Conservation (phyloP, 2,113 vertebrate genomes). For the Thalassoma bifasciatum region DNA sequence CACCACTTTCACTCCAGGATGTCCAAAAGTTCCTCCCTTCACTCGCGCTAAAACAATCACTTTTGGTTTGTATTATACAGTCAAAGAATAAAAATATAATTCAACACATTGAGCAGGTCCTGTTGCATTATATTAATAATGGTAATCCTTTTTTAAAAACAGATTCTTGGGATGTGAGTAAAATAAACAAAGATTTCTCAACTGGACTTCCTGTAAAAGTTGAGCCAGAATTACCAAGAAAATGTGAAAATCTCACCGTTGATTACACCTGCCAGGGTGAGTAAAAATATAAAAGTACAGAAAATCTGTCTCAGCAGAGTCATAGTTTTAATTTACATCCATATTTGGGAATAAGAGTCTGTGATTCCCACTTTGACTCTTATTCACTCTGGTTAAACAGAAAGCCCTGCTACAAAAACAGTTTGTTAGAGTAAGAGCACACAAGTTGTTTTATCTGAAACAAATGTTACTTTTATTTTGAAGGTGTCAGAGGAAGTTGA, state of each 20-base stretch:
- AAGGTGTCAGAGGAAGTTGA: background rate
- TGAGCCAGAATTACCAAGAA: fast-evolving
- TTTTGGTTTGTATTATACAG: conserved; percentile 50
- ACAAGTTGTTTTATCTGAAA: too few relatives aligned
- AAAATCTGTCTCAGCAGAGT: background rate
- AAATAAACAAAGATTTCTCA: fast-evolving
- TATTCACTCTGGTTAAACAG: too few relatives aligned
- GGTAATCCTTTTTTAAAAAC: background rate
- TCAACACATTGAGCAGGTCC: background rate
- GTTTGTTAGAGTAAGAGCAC: too few relatives aligned
- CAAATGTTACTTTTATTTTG: too few relatives aligned
- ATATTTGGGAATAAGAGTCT: too few relatives aligned
- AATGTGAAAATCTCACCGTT: conserved; percentile 1
- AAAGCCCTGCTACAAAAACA: too few relatives aligned
- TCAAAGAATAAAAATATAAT: background rate
- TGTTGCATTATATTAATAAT: background rate
- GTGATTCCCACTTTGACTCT: too few relatives aligned
- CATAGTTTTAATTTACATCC: background rate
- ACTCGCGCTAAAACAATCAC: fast-evolving
- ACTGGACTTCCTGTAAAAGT: conserved; percentile 17
- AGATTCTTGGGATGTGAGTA: background rate
- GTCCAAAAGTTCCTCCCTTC: fast-evolving
- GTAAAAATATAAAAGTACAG: background rate
- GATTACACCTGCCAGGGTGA: conserved; percentile 56
- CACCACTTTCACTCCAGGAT: background rate